Conservation (phyloP, 2,797 vertebrate genomes). For the Schizothorax lantsangensis region DNA sequence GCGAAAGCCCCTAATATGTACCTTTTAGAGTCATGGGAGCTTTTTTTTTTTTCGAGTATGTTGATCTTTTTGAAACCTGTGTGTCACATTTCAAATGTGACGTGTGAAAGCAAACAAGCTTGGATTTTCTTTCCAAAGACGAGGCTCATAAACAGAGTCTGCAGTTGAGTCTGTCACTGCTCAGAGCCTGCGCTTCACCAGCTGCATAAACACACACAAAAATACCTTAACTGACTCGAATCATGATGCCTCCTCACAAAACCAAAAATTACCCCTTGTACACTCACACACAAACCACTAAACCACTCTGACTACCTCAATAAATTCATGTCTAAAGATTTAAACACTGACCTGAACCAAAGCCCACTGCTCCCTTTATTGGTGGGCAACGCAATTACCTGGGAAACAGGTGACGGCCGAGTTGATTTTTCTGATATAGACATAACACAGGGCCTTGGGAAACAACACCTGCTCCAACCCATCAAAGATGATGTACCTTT, state of each 20-base stretch:
- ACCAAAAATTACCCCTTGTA: neutral
- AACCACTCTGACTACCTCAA: neutral
- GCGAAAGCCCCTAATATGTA: neutral
- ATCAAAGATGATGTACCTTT: slow-evolving; percentile 15
- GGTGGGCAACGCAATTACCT: slow-evolving; percentile 22
- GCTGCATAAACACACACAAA: slow-evolving; percentile 53
- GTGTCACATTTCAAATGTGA: slow-evolving; percentile 45
- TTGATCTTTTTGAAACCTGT: slow-evolving; percentile 47
- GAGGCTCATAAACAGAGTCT: slow-evolving; percentile 38
- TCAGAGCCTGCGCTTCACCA: slow-evolving; percentile 27
- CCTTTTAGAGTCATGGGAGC: neutral
- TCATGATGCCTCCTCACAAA: neutral
- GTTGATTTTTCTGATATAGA: slow-evolving; percentile 17
- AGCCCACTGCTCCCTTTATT: neutral
- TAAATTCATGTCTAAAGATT: slow-evolving; percentile 13
- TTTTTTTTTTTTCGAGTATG: neutral
- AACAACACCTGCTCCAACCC: slow-evolving; percentile 28
- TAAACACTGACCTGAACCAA: slow-evolving; percentile 25
- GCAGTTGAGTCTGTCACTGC: slow-evolving; percentile 38
- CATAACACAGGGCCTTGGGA: neutral
- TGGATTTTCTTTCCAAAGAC: slow-evolving; percentile 29
- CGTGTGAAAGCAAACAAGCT: slow-evolving; percentile 45
- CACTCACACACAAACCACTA: neutral
- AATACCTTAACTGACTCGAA: neutral
- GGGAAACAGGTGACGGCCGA: neutral